phyloP scores from a whole-genome alignment of 2,888 invertebrate species.

The Tineola bisselliella region DNA sequence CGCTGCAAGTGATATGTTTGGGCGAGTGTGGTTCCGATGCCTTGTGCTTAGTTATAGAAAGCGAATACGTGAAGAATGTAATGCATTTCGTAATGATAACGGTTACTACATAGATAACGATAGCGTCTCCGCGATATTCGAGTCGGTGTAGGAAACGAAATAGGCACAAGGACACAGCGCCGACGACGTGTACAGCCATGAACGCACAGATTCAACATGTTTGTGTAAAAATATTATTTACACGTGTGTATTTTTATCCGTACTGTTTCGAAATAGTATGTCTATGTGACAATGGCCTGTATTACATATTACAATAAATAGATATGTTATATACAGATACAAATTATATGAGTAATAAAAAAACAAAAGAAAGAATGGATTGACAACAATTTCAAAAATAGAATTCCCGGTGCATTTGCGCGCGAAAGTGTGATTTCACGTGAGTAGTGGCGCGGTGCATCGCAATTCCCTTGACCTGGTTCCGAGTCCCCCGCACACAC shows the following conservation, averaged over 20 bases:
- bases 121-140: slow-evolving; percentile 52
- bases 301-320: no score
- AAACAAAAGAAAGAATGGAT: slow-evolving; percentile 18
- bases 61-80: neutral
- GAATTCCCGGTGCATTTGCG: slow-evolving; percentile 35
- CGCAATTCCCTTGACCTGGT: slow-evolving; percentile 63
- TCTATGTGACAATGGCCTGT: neutral
- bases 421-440: slow-evolving; percentile 68
- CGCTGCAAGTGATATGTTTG: no score
- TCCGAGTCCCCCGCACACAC: slow-evolving; percentile 28
- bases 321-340: no score
- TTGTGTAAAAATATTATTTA: slow-evolving; percentile 6
- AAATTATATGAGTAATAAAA: neutral
- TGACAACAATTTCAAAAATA: slow-evolving; percentile 18
- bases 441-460: slow-evolving; percentile 34
- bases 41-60: no score
- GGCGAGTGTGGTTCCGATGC: no score
- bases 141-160: slow-evolving; percentile 60
- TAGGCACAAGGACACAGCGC: slow-evolving; percentile 59
- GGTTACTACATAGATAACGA: slow-evolving; percentile 31
- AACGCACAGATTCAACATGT: neutral
- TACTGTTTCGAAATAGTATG: neutral
- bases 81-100: slow-evolving; percentile 36
- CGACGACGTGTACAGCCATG: slow-evolving; percentile 1
- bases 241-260: slow-evolving; percentile 7